A percentile compares a stretch with the other conserved stretches of the same genome.
Evolutionary conservation across 2,797 vertebrate genomes (phyloP).

Genomic region (Otolemur crassicaudatus): DNA sequence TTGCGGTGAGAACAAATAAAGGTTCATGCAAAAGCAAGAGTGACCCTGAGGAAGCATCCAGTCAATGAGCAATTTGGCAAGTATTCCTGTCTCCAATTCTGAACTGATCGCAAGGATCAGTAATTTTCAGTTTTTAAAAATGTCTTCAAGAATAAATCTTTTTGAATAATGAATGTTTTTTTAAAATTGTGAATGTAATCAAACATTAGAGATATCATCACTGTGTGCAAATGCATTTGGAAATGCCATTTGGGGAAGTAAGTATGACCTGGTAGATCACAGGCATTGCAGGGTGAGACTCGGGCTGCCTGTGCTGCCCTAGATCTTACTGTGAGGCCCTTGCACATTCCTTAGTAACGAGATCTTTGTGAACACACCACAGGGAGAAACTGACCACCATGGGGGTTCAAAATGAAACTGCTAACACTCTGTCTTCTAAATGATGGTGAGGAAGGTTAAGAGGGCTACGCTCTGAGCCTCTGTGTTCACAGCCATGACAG

Average conservation of each 20-base stretch:
- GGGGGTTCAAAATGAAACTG: neutral
- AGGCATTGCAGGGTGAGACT: neutral
- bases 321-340: neutral
- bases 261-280: neutral
- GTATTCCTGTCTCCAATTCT: neutral
- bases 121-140: constrained; percentile 50
- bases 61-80: neutral
- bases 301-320: neutral
- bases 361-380: neutral
- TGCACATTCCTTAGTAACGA: fast-evolving
- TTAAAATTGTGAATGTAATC: constrained; percentile 23
- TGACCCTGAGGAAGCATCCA: neutral
- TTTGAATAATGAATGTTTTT: neutral
- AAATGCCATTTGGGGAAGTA: constrained; percentile 16
- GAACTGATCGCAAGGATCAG: neutral
- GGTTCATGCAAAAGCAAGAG: neutral
- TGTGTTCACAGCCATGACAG: neutral
- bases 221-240: neutral
- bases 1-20: neutral
- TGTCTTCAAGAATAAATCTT: constrained; percentile 57
- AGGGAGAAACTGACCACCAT: neutral
- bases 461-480: neutral
- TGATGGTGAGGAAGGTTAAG: neutral
- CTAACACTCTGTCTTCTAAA: neutral
- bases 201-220: neutral